These are phyloP conservation scores for Sitodiplosis mosellana DNA, from an alignment of 1,140 invertebrate genomes.

Conservation along the genomic window DNA sequence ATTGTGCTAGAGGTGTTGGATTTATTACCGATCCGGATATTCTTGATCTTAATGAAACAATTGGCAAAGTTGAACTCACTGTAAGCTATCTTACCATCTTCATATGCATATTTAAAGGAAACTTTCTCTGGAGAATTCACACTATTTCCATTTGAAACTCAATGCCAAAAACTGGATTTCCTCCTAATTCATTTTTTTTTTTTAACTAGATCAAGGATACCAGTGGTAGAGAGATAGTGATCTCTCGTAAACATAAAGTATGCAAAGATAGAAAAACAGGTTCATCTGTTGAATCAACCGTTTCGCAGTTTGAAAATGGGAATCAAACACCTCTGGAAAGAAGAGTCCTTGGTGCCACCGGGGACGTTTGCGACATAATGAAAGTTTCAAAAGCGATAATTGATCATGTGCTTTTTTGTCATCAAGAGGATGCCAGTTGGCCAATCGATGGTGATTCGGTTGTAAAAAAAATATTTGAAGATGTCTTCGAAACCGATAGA, in stretches of 20 bases:
- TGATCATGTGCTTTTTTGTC: conserved; percentile 94
- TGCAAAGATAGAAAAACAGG: conserved; percentile 7
- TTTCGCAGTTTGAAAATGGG: conserved; percentile 12
- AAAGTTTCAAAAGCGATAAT: conserved; percentile 89
- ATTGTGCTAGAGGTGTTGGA: conserved; percentile 53
- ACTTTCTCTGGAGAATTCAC: no score
- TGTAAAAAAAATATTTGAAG: conserved; percentile 92
- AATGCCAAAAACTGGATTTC: no score
- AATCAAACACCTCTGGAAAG: conserved; percentile 29
- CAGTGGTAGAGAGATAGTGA: no score
- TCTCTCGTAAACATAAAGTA: no score
- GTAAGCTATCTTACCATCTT: conserved; percentile 17
- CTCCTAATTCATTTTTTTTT: no score
- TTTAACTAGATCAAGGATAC: no score
- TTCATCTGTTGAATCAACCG: conserved; percentile 16
- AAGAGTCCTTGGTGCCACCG: conserved; percentile 53
- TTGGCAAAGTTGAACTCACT: conserved; percentile 43
- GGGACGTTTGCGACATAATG: conserved; percentile 40
- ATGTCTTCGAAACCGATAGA: conserved; percentile 86
- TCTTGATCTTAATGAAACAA: conserved; percentile 28
- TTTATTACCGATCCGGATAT: conserved; percentile 91
- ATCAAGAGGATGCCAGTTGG: conserved; percentile 97
- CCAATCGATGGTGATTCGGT: conserved; percentile 86
- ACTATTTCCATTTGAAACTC: no score
- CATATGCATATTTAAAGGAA: no score